A percentile compares a stretch with the other conserved stretches of the same genome.
These are phyloP conservation scores for Ailurus styani DNA, from an alignment of 2,113 vertebrate species.

Conservation along the genomic window DNA sequence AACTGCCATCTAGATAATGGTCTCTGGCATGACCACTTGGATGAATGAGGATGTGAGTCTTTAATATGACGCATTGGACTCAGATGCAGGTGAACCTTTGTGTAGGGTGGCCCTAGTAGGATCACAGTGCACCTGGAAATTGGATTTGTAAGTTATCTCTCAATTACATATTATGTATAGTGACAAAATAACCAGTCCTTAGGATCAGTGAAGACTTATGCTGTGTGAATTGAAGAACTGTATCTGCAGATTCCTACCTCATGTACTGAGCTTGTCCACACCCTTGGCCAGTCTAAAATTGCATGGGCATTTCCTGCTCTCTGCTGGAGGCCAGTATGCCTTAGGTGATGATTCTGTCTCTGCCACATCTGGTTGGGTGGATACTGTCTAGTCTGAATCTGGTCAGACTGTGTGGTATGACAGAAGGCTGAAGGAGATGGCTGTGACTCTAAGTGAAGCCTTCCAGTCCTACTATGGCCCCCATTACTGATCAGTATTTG, in stretches of 20 bases:
- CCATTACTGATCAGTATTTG: background rate
- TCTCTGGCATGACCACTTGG: background rate
- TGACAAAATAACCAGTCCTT: background rate
- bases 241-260: background rate
- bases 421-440: background rate
- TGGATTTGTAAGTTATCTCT: background rate
- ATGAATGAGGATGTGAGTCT: background rate
- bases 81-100: background rate
- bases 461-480: rapidly evolving
- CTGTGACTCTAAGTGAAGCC: background rate
- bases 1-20: background rate
- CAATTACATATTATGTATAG: background rate
- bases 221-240: background rate
- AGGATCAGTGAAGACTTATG: background rate
- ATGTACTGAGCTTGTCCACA: no score
- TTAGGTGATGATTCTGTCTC: background rate
- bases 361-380: background rate
- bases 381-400: background rate
- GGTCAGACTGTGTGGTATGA: background rate
- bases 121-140: background rate
- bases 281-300: background rate
- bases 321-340: rapidly evolving
- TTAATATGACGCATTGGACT: background rate
- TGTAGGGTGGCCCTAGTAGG: background rate
- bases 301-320: background rate